These are phyloP conservation scores for Alectura lathami DNA, from an alignment of 2,113 vertebrate species.

Conservation along the genomic window DNA sequence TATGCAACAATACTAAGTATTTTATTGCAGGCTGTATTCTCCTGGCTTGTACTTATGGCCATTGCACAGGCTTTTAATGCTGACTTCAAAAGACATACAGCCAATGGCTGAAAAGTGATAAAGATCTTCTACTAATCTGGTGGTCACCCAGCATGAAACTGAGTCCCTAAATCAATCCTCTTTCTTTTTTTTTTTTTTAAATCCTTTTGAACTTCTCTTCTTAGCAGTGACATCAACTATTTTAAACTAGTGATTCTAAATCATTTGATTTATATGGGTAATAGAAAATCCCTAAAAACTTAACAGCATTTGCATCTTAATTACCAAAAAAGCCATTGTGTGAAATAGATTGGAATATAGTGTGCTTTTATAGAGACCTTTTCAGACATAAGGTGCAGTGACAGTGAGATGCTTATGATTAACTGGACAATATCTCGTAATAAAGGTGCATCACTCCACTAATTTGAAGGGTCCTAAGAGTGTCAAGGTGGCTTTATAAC, in stretches of 20 bases:
- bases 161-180: background rate
- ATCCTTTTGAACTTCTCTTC: background rate
- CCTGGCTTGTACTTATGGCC: background rate
- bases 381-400: background rate
- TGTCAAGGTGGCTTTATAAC: background rate
- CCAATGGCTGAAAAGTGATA: background rate
- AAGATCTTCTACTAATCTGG: background rate
- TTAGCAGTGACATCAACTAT: background rate
- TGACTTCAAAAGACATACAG: background rate
- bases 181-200: constrained; percentile 2
- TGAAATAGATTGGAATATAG: constrained; percentile 33
- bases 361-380: background rate
- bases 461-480: constrained; percentile 21
- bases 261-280: background rate
- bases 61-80: background rate
- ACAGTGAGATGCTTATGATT: background rate
- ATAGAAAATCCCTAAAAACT: constrained; percentile 38
- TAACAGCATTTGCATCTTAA: constrained; percentile 34
- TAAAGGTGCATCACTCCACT: constrained; percentile 41
- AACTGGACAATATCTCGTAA: constrained; percentile 27
- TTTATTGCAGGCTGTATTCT: background rate
- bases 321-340: constrained; percentile 7
- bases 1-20: background rate
- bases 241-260: background rate
- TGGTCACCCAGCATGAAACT: background rate